Percentiles rank a stretch among this genome's conserved stretches.
phyloP scores from a whole-genome alignment of 2,888 invertebrate species.

The Anodontia alba region DNA sequence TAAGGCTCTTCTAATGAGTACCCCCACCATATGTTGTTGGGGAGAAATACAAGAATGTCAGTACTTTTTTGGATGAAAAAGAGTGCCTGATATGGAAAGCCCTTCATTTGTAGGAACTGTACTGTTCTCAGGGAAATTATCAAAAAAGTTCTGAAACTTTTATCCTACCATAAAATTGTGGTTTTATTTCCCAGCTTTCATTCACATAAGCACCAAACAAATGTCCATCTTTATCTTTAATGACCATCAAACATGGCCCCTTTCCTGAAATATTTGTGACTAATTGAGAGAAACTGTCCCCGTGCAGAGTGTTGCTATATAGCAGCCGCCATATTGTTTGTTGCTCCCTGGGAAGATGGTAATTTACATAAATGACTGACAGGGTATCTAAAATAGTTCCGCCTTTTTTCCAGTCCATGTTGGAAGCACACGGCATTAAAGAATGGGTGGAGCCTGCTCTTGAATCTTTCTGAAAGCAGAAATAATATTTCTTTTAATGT shows the following conservation, averaged over 20 bases:
- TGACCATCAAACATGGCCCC: slow-evolving; percentile 90
- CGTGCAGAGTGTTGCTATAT: slow-evolving; percentile 88
- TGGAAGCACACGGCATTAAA: slow-evolving; percentile 62
- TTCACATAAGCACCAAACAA: slow-evolving; percentile 96
- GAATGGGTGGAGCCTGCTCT: slow-evolving; percentile 44
- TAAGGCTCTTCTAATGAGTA: too few species aligned
- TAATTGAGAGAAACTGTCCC: slow-evolving; percentile 91
- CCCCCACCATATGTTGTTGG: too few species aligned
- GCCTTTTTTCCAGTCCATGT: slow-evolving; percentile 74
- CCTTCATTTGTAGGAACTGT: too few species aligned
- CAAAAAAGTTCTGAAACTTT: not conserved
- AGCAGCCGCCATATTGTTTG: slow-evolving; percentile 94
- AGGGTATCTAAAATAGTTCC: slow-evolving; percentile 75
- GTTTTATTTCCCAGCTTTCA: slow-evolving; percentile 90
- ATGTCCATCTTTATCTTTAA: slow-evolving; percentile 91
- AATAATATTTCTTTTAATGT: too few species aligned
- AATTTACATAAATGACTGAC: slow-evolving; percentile 87
- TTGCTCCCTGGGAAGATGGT: slow-evolving; percentile 90
- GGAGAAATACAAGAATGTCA: too few species aligned
- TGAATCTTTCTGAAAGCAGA: slow-evolving; percentile 53
- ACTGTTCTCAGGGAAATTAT: too few species aligned
- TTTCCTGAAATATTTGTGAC: slow-evolving; percentile 73
- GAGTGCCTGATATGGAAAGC: too few species aligned
- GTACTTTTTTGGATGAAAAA: too few species aligned
- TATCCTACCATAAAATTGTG: slow-evolving; percentile 90